phyloP scores from a whole-genome alignment of 2,888 invertebrate species.

The Lepidonotus clava region DNA sequence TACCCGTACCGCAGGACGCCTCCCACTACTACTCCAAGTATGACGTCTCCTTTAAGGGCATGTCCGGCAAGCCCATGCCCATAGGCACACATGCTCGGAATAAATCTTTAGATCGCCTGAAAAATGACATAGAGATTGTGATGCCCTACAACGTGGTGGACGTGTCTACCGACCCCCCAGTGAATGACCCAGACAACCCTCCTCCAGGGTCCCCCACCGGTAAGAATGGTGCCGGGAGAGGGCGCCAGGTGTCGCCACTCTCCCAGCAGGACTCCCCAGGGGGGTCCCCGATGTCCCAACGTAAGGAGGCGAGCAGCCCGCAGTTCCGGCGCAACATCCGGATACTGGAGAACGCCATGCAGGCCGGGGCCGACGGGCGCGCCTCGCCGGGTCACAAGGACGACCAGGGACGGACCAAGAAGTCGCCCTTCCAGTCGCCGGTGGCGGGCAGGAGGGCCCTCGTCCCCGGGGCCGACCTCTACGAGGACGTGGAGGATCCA shows the following conservation, averaged over 20 bases:
- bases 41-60: conserved; percentile 19
- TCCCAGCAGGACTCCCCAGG: background rate
- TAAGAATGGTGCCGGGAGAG: conserved; percentile 1
- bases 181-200: conserved; percentile 13
- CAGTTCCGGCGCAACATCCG: conserved; percentile 39
- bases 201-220: background rate
- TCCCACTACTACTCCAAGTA: background rate
- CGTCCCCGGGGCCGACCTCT: background rate
- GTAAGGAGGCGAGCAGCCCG: conserved; percentile 8
- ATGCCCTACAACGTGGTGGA: conserved; percentile 55
- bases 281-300: background rate
- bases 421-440: conserved; percentile 21
- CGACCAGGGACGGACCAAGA: conserved; percentile 20
- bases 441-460: background rate
- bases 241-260: background rate
- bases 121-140: conserved; percentile 45
- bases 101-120: conserved; percentile 12
- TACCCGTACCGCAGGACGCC: background rate
- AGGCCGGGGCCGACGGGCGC: background rate
- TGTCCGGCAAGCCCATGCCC: conserved; percentile 16
- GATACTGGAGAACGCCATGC: conserved; percentile 23
- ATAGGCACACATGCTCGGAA: conserved; percentile 1
- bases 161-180: conserved; percentile 46
- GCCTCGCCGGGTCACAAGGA: background rate
- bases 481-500: conserved; percentile 39